A percentile compares a stretch with the other conserved stretches of the same genome.
Conservation (phyloP, 1,140 invertebrate genomes). For the Drosophila oshimai region DNA sequence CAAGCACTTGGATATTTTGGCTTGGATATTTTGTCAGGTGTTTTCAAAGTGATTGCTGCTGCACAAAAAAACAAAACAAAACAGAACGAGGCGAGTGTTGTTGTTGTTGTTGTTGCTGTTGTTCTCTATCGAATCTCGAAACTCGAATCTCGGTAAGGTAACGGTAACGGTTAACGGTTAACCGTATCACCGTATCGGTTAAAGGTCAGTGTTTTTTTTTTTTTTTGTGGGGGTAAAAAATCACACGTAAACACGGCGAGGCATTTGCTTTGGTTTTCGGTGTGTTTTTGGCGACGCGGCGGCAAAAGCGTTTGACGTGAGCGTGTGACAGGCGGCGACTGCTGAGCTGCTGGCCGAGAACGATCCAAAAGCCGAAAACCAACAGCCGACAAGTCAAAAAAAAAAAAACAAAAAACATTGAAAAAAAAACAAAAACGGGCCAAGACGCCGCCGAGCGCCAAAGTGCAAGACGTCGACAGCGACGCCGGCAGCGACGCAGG, state of each 20-base stretch:
- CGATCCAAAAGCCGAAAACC: conserved; percentile 72
- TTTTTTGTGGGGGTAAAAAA: no score
- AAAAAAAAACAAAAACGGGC: conserved; percentile 15
- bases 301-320: conserved; percentile 55
- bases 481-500: conserved; percentile 12
- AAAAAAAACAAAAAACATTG: no score
- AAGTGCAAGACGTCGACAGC: conserved; percentile 24
- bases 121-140: not conserved
- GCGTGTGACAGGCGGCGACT: conserved; percentile 47
- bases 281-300: conserved; percentile 25
- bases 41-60: not conserved
- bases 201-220: conserved; percentile 3
- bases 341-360: conserved; percentile 65
- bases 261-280: conserved; percentile 2
- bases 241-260: conserved; percentile 23
- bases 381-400: conserved; percentile 61
- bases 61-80: conserved; percentile 7
- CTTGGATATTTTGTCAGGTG: conserved; percentile 1
- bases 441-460: conserved; percentile 37
- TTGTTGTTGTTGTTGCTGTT: not conserved
- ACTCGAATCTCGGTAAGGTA: not conserved
- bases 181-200: not conserved
- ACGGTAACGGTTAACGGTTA: not conserved
- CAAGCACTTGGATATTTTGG: not conserved
- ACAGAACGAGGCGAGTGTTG: not conserved